Evolutionary conservation across 2,113 vertebrate genomes (phyloP), one percentile per base, ranked within the genome.

Genomic region (Bos javanicus): DNA sequence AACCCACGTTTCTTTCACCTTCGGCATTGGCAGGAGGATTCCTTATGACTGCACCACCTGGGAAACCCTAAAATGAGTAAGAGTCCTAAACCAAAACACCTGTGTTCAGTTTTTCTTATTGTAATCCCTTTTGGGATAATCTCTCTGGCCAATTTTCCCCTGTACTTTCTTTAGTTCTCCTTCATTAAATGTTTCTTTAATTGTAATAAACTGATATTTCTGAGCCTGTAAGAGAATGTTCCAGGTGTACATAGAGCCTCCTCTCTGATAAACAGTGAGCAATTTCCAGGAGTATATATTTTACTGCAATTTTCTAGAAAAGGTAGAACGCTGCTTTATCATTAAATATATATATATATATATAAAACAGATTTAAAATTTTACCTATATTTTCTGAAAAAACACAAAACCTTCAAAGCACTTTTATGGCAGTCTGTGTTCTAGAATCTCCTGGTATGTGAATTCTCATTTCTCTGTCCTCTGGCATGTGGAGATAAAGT

Each of bases 371-470:
- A 64, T 57, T 94, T 87, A 21, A 43, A 56, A 36, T 25, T n/a
- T 16, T 89, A 28, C 4, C 48, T 95, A 2, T 13, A 36, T 94
- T 87, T 94, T 87, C 57, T 91, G 28, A 39, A 67, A 39, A 94
- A 87, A 59, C 7, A 67, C 7, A 86, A 83, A 83, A 16, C 3
- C 5, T 87, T 25, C 46, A 54, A 85, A 28, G 26, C 8, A n/a
- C 50, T 39, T 60, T 78, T 95, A 21, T 90, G 46, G 78, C 33
- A 64, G 5, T 82, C n/a, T 25, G 2, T 39, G 7, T 89, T 76
- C 17, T n/a, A 60, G 60, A 39, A 46, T 87, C 23, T 23, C 52
- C 17, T 8, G 39, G 4, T 17, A n/a, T 71, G 23, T 5, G n/a
- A 67, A 52, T 64, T 94, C 52, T 64, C n/a, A 57, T 7, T 87